These are phyloP conservation scores for Drosophila pachea DNA, from an alignment of 1,140 invertebrate genomes.

Conservation along the genomic window DNA sequence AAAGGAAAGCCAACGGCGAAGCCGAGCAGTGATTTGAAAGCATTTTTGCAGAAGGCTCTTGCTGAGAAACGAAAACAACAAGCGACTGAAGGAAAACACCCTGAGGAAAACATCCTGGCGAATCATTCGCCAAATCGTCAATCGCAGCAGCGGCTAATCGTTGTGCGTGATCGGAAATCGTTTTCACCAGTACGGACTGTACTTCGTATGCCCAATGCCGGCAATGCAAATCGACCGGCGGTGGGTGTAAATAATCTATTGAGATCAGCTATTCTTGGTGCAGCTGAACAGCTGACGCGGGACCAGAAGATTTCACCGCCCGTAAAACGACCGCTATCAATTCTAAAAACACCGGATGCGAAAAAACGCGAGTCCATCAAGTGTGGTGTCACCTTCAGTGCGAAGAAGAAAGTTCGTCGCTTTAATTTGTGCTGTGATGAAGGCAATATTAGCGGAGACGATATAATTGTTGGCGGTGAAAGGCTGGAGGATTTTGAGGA, in stretches of 20 bases:
- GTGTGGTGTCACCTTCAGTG: slow-evolving; percentile 66
- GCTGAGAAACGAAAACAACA: slow-evolving; percentile 55
- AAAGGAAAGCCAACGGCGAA: slow-evolving; percentile 36
- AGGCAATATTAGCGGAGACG: slow-evolving; percentile 36
- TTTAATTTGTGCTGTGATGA: slow-evolving; percentile 64
- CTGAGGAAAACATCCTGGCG: not conserved
- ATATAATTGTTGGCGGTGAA: slow-evolving; percentile 13
- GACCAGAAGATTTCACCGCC: slow-evolving; percentile 12
- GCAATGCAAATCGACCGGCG: slow-evolving; percentile 3
- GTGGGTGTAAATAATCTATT: slow-evolving; percentile 37
- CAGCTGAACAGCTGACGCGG: slow-evolving; percentile 32
- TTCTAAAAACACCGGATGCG: slow-evolving; percentile 71
- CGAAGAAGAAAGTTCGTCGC: slow-evolving; percentile 69
- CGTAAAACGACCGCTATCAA: slow-evolving; percentile 41
- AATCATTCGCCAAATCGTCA: slow-evolving; percentile 10
- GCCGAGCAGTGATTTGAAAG: slow-evolving; percentile 51
- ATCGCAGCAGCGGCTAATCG: slow-evolving; percentile 25
- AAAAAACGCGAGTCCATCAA: slow-evolving; percentile 32
- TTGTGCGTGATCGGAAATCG: slow-evolving; percentile 58
- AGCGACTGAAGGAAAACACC: not conserved
- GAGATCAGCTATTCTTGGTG: slow-evolving; percentile 48
- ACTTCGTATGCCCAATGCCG: slow-evolving; percentile 45
- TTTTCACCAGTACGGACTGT: slow-evolving; percentile 59
- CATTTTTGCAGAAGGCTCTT: slow-evolving; percentile 59
- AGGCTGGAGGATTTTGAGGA: slow-evolving; percentile 56